Conservation (phyloP, 1,140 invertebrate genomes). For the Heliconius hewitsoni region DNA sequence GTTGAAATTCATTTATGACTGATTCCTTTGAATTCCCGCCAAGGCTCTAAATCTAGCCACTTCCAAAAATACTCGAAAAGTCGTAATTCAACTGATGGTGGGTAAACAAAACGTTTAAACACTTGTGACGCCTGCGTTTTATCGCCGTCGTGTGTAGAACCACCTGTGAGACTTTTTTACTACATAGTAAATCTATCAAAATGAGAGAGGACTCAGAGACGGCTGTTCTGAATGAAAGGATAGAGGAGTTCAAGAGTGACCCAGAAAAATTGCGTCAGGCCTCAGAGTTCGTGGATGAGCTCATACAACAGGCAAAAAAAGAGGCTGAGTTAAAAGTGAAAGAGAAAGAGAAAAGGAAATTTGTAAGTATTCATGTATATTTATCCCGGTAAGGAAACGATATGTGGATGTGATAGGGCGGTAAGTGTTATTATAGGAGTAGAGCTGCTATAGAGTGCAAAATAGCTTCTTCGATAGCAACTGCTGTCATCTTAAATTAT, state of each 20-base stretch:
- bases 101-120: slow-evolving; percentile 37
- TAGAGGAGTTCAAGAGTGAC: slow-evolving; percentile 75
- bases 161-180: slow-evolving; percentile 40
- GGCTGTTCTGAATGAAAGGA: slow-evolving; percentile 62
- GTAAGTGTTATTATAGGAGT: slow-evolving; percentile 70
- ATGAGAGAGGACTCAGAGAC: slow-evolving; percentile 70
- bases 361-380: slow-evolving; percentile 80
- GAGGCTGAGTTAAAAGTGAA: slow-evolving; percentile 78
- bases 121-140: slow-evolving; percentile 37
- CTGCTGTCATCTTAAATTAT: slow-evolving; percentile 45
- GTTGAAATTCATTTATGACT: slow-evolving; percentile 54
- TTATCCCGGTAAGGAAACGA: slow-evolving; percentile 68
- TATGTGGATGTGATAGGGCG: slow-evolving; percentile 73
- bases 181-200: slow-evolving; percentile 39
- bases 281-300: slow-evolving; percentile 77
- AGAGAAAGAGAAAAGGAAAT: slow-evolving; percentile 79
- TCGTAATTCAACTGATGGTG: slow-evolving; percentile 28
- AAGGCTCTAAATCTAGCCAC: slow-evolving; percentile 29
- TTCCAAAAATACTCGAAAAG: slow-evolving; percentile 21
- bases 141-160: slow-evolving; percentile 36
- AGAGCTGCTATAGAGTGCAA: slow-evolving; percentile 66
- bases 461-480: slow-evolving; percentile 66
- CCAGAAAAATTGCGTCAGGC: slow-evolving; percentile 76
- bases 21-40: slow-evolving; percentile 43
- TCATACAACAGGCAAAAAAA: slow-evolving; percentile 77